These are phyloP conservation scores for Eupithecia tripunctaria DNA, from an alignment of 2,888 invertebrate genomes.

Conservation along the genomic window DNA sequence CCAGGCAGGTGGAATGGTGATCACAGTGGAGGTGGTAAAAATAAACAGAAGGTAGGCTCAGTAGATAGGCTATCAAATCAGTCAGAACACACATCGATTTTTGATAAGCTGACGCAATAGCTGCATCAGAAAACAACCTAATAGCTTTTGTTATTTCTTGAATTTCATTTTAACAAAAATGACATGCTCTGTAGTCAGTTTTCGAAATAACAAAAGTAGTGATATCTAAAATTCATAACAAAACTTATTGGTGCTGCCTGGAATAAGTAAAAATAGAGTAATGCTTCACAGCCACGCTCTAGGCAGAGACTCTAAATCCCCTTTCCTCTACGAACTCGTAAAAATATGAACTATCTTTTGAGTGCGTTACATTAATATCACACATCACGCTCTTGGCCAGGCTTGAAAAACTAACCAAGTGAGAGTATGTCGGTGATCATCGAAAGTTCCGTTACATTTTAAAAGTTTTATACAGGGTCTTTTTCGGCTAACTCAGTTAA, in stretches of 20 bases:
- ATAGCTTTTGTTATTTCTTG: no score
- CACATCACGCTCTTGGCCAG: slow-evolving; percentile 45
- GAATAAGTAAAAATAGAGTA: neutral
- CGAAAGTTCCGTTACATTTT: neutral
- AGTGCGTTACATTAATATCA: slow-evolving; percentile 56
- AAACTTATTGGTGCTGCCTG: neutral
- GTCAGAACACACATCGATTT: no score
- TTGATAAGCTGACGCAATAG: no score
- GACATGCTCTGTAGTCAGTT: no score
- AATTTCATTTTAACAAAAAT: no score
- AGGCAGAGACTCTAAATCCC: slow-evolving; percentile 8
- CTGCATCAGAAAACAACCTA: no score
- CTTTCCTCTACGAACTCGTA: slow-evolving; percentile 9
- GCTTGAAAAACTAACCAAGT: slow-evolving; percentile 51
- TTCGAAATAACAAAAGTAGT: neutral
- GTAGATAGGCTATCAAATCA: no score
- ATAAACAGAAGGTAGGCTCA: no score
- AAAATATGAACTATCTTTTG: slow-evolving; percentile 37
- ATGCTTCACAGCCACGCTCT: neutral
- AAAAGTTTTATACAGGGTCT: neutral
- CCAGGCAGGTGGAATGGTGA: no score
- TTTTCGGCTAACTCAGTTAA: no score
- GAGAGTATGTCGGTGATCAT: neutral
- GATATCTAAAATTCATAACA: neutral
- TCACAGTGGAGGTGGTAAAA: no score